A percentile compares a stretch with the other conserved stretches of the same genome.
Conservation (phyloP, 2,888 invertebrate genomes). For the Drosophila prostipennis region DNA sequence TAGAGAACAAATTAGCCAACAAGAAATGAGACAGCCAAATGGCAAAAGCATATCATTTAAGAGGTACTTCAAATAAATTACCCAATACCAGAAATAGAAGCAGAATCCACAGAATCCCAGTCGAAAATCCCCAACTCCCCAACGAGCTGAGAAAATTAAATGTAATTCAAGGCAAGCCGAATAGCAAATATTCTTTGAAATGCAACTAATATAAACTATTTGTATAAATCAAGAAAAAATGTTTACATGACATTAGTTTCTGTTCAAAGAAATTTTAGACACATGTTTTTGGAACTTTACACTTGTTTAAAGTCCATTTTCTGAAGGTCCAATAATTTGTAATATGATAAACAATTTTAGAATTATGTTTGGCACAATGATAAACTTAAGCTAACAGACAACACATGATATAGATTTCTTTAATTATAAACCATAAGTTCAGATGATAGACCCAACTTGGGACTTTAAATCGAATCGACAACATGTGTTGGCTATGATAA, state of each 20-base stretch:
- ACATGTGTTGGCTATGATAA: neutral
- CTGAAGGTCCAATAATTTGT: no score
- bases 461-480: neutral
- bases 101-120: slow-evolving; percentile 36
- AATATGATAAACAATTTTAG: neutral
- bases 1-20: slow-evolving; percentile 67
- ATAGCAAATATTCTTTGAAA: slow-evolving; percentile 16
- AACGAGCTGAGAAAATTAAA: neutral
- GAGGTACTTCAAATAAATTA: slow-evolving; percentile 72
- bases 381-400: neutral
- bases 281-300: no score
- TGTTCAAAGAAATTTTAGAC: no score
- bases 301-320: no score
- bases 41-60: slow-evolving; percentile 75
- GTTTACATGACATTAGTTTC: neutral
- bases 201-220: neutral
- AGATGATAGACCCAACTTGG: neutral
- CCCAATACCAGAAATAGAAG: slow-evolving; percentile 62
- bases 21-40: slow-evolving; percentile 62
- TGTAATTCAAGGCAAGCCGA: slow-evolving; percentile 5
- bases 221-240: neutral
- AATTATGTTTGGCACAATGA: neutral
- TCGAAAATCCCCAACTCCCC: neutral
- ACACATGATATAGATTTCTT: slow-evolving; percentile 11
- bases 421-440: slow-evolving; percentile 17